Base-by-base conservation (phyloP, 2,797 vertebrate genomes). In the Hydrophis major region DNA sequence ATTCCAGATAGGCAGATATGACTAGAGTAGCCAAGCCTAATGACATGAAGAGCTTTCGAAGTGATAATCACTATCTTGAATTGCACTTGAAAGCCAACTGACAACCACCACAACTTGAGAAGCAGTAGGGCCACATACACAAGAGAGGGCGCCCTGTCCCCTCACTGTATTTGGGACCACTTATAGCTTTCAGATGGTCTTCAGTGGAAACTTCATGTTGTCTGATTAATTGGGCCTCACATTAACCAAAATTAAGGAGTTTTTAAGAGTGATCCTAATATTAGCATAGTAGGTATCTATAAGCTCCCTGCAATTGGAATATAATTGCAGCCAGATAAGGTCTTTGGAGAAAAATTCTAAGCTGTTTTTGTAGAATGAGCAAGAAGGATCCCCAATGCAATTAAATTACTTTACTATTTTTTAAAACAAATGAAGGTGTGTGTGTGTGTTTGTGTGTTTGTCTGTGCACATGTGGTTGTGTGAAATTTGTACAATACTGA, bases 101-200 rank as follows among this genome's bases (percentile, higher is more conserved):
- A 20, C 18, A 78, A 78, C 18, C 69, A 78, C 3, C 37, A 18
- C 69, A 78, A 42, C 37, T 22, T 78, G 74, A 42, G 37, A 42
- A 78, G 69, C 69, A 74, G 18, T 42, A 22, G 7, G 18, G 74
- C 20, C 20, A 78, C 18, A 22, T 42, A 42, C 0, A 4, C 37
- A 78, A 42, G 20, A 4, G 18, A 1, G 1, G 69, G 1, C 22
- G 0, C n/a, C 16, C 8, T 1, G 8, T 1, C 37, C 37, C 66
- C 6, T 22, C 20, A 25, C 20, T 4, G 1, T 11, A 78, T 42
- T 42, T 20, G 42, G 37, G 20, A 78, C 74, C 37, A 42, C 8
- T 78, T 78, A 42, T 1, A 42, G 74, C 69, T 78, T 78, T 42
- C 37, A 78, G 74, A 42, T 78, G 74, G 8, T 42, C 74, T 78